Evolutionary conservation across 2,797 vertebrate genomes (phyloP).

Genomic region (Pseudochirops corinnae): DNA sequence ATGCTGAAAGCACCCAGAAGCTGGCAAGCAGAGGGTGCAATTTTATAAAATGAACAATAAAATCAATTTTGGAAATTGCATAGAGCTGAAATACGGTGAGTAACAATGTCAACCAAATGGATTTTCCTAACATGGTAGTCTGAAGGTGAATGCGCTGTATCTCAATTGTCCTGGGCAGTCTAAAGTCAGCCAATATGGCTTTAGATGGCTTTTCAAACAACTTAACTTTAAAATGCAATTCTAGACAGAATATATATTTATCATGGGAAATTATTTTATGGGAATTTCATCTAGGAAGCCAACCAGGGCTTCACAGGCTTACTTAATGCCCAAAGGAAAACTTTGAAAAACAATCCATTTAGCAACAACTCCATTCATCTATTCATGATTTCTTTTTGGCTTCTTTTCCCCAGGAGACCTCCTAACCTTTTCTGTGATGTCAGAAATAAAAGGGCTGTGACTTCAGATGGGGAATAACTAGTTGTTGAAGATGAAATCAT

Average conservation of each 20-base stretch:
- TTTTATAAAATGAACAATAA: conserved; percentile 68
- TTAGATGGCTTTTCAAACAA: conserved; percentile 57
- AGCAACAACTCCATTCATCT: conserved; percentile 18
- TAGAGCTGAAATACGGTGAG: conserved; percentile 52
- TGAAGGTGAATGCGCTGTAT: not conserved
- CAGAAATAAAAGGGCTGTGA: conserved; percentile 71
- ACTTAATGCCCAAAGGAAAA: conserved; percentile 56
- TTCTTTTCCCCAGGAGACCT: conserved; percentile 70
- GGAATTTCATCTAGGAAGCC: conserved; percentile 48
- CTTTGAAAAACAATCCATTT: conserved; percentile 64
- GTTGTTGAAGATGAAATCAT: conserved; percentile 40
- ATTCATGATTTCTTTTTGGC: conserved; percentile 50
- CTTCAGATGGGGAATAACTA: not conserved
- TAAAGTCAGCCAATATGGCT: conserved; percentile 55
- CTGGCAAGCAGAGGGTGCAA: conserved; percentile 39
- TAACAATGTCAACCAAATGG: conserved; percentile 53
- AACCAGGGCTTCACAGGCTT: conserved; percentile 63
- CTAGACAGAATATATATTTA: conserved; percentile 36
- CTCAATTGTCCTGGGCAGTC: conserved; percentile 25
- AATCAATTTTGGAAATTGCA: conserved; percentile 69
- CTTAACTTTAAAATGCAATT: conserved; percentile 57
- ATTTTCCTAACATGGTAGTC: conserved; percentile 59
- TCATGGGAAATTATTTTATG: conserved; percentile 52
- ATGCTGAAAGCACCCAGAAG: conserved; percentile 40
- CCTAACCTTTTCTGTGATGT: conserved; percentile 66